Percentiles rank a stretch among this genome's conserved stretches.
phyloP scores from a whole-genome alignment of 1,140 invertebrate genomes.

The Polypedilum pembai region DNA sequence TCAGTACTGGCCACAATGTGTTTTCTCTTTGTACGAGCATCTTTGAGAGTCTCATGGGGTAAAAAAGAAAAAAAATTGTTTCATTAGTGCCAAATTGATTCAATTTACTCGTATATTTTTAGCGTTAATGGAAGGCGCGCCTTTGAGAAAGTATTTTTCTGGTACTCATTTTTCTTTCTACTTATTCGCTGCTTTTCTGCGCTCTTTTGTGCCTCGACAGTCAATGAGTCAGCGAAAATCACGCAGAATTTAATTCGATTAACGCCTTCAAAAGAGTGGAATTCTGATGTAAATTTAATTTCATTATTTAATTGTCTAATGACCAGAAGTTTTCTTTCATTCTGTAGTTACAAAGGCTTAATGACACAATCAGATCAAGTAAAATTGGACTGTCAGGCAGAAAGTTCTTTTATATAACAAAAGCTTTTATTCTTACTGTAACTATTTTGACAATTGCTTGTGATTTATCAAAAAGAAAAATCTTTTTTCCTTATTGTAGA shows the following conservation, averaged over 20 bases:
- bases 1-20: neutral
- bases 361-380: slow-evolving; percentile 11
- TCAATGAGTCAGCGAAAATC: neutral
- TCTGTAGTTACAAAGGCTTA: neutral
- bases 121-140: neutral
- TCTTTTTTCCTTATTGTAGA: neutral
- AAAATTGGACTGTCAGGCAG: neutral
- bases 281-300: neutral
- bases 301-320: neutral
- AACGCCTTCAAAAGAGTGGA: neutral
- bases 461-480: neutral
- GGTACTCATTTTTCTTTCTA: neutral
- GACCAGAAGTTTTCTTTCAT: neutral
- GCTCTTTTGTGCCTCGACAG: neutral
- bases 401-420: neutral
- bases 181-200: neutral
- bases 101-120: neutral
- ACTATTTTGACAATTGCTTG: neutral
- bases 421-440: neutral
- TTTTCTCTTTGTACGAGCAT: neutral
- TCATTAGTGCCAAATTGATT: neutral
- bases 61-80: neutral
- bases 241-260: neutral
- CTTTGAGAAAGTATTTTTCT: neutral
- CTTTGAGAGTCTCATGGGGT: neutral